Conservation (phyloP, 23 tunicate species). For the Ascidia mentula region DNA sequence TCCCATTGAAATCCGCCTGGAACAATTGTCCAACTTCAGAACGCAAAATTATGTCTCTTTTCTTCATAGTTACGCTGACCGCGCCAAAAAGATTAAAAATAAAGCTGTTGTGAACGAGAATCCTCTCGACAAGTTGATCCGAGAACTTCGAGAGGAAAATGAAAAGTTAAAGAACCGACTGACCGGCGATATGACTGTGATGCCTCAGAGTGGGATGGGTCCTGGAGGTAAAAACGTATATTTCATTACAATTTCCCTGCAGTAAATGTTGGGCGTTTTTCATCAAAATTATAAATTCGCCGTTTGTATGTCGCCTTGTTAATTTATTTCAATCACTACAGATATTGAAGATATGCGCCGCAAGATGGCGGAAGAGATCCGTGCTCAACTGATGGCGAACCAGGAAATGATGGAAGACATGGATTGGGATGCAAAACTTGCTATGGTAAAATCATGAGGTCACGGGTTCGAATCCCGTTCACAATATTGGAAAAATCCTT, state of each 20-base stretch:
- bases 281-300: no score
- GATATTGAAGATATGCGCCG: conserved; percentile 70
- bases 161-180: conserved; percentile 70
- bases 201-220: conserved; percentile 66
- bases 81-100: conserved; percentile 99
- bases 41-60: no score
- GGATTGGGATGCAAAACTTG: conserved; percentile 85
- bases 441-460: conserved; percentile 26
- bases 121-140: conserved; percentile 95
- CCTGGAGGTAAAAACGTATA: conserved; percentile 75
- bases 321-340: no score
- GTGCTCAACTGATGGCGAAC: conserved; percentile 87
- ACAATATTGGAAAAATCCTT: no score
- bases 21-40: no score
- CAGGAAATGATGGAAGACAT: conserved; percentile 69
- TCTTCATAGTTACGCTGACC: conserved; percentile 79
- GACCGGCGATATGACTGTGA: conserved; percentile 36
- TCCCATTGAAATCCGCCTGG: no score
- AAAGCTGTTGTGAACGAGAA: conserved; percentile 97
- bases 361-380: conserved; percentile 94
- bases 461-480: neutral
- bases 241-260: no score
- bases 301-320: no score
- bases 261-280: no score
- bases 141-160: conserved; percentile 97